phyloP scores from a whole-genome alignment of 2,113 vertebrate genomes.

The Oncorhynchus masou region DNA sequence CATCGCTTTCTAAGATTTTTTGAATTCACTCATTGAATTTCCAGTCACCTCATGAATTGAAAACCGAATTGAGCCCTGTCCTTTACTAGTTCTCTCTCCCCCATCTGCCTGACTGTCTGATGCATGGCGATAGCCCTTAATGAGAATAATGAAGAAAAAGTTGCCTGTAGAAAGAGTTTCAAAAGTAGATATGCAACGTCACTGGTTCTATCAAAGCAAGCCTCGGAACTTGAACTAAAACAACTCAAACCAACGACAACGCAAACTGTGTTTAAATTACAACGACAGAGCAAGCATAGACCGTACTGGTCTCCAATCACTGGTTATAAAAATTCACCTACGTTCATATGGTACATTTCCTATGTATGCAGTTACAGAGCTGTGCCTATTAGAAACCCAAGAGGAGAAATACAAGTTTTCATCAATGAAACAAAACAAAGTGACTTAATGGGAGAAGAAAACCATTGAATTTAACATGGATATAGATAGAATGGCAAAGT shows the following conservation, averaged over 20 bases:
- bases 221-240: slow-evolving; percentile 52
- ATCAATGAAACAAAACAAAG: slow-evolving; percentile 30
- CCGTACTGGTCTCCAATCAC: slow-evolving; percentile 54
- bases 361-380: slow-evolving; percentile 67
- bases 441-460: slow-evolving; percentile 50
- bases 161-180: slow-evolving; percentile 60
- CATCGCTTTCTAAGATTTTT: too few relatives aligned
- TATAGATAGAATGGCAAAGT: slow-evolving; percentile 54
- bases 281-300: slow-evolving; percentile 58
- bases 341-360: slow-evolving; percentile 68
- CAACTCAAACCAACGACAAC: slow-evolving; percentile 36
- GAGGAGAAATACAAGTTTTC: slow-evolving; percentile 42
- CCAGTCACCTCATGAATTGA: neutral
- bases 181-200: slow-evolving; percentile 60
- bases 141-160: slow-evolving; percentile 64
- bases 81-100: slow-evolving; percentile 17
- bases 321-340: slow-evolving; percentile 59
- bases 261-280: slow-evolving; percentile 51
- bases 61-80: slow-evolving; percentile 23
- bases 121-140: slow-evolving; percentile 75
- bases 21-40: too few relatives aligned
- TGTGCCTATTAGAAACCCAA: slow-evolving; percentile 54
- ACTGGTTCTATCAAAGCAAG: slow-evolving; percentile 70
- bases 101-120: slow-evolving; percentile 49
- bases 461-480: slow-evolving; percentile 53